Evolutionary conservation across 2,888 invertebrate genomes (phyloP).

Genomic region (Adineta ricciae): DNA sequence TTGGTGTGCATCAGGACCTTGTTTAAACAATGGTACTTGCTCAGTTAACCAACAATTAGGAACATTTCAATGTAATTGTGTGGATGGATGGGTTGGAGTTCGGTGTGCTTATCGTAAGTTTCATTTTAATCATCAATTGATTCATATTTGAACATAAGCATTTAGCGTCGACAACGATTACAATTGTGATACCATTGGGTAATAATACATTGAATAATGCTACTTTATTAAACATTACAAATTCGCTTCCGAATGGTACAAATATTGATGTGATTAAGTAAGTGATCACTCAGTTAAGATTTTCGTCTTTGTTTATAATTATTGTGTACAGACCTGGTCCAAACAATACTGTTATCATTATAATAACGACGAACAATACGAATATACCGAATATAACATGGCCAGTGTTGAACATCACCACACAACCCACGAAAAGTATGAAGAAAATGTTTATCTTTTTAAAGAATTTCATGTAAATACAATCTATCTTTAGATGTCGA

Average conservation of each 20-base stretch:
- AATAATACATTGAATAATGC: background rate
- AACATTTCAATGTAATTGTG: background rate
- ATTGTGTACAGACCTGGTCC: background rate
- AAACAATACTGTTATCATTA: background rate
- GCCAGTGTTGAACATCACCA: background rate
- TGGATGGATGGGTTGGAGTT: background rate
- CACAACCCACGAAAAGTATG: background rate
- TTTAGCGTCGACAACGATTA: background rate
- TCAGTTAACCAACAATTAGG: background rate
- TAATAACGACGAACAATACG: background rate
- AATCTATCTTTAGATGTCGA: background rate
- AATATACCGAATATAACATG: background rate
- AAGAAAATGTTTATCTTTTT: background rate
- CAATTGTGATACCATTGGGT: background rate
- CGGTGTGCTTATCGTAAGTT: background rate
- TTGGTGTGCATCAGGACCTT: conserved; percentile 30
- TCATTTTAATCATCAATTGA: background rate
- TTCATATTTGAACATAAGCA: background rate
- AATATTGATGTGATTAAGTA: background rate
- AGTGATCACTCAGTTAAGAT: too few relatives aligned
- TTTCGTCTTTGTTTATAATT: too few relatives aligned
- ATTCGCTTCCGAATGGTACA: background rate
- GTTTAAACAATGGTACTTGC: conserved; percentile 54
- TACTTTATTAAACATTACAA: background rate
- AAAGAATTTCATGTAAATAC: background rate